phyloP scores from a whole-genome alignment of 1,140 invertebrate species.

The Lithobius niger region DNA sequence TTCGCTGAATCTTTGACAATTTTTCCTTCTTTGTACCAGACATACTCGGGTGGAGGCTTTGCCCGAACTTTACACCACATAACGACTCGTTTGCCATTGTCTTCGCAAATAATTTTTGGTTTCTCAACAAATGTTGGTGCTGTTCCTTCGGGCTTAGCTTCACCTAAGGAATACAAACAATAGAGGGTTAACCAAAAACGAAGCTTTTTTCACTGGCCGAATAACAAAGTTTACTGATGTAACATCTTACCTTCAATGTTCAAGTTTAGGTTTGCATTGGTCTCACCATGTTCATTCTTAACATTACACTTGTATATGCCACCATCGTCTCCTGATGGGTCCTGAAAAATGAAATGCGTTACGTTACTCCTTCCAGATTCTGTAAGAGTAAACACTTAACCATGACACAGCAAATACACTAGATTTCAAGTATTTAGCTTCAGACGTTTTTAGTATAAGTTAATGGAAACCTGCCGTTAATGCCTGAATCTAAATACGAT shows the following conservation, averaged over 20 bases:
- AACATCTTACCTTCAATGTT: slow-evolving; percentile 72
- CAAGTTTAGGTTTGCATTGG: slow-evolving; percentile 93
- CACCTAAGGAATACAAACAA: slow-evolving; percentile 33
- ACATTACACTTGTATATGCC: slow-evolving; percentile 95
- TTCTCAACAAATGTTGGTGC: slow-evolving; percentile 98
- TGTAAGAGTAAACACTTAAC: too few relatives aligned
- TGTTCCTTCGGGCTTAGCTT: slow-evolving; percentile 77
- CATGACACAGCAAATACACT: too few relatives aligned
- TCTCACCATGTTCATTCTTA: slow-evolving; percentile 91
- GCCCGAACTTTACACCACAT: slow-evolving; percentile 95
- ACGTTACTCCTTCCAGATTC: too few relatives aligned
- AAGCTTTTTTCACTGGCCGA: too few relatives aligned
- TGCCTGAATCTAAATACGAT: too few relatives aligned
- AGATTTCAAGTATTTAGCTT: too few relatives aligned
- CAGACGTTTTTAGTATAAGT: too few relatives aligned
- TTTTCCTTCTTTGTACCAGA: slow-evolving; percentile 78
- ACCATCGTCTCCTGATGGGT: slow-evolving; percentile 84
- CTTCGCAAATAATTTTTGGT: slow-evolving; percentile 83
- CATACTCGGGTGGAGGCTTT: slow-evolving; percentile 79
- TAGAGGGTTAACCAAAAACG: background rate
- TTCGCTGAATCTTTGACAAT: slow-evolving; percentile 62
- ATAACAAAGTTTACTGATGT: too few relatives aligned
- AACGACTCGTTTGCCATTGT: slow-evolving; percentile 89
- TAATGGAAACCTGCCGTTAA: too few relatives aligned
- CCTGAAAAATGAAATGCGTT: slow-evolving; percentile 45